Base-by-base conservation (phyloP, 2,888 invertebrate species). In the Tetragnatha montana region DNA sequence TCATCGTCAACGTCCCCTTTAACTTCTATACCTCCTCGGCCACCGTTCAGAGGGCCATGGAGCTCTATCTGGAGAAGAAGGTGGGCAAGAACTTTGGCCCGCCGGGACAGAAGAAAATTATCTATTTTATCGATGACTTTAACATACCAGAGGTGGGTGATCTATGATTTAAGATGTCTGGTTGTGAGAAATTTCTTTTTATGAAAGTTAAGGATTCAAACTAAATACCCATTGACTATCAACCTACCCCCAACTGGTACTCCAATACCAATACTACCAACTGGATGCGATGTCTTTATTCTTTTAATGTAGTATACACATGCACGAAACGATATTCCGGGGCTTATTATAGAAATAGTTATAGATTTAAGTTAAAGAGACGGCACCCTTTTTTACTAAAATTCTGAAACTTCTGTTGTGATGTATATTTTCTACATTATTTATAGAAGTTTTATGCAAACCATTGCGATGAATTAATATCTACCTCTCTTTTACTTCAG, bases 61-160 rank as follows among this genome's bases (percentile, higher is more conserved):
- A 99, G 93, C 98, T 97, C 93, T 97, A 98, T 8, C 93, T 99
- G 89, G 99, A 99, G 93, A 99, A 99, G 94, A 99, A 99, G 94
- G 98, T 98, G 12, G 98, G 97, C 8, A 95, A 98, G 91, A 98
- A 98, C 94, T 99, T 96, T 93, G 99, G 98, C 0, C 99, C 99
- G 17, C 98, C 98, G 0, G 98, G 98, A 17, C 98, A 96, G 92
- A 98, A 98, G 94, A 97, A 96, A 0, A 94, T 99, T 73, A 96
- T 99, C 91, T 99, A 98, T 93, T 99, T 99, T 93, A 96, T 99
- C 90, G 99, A 99, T 93, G 99, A 99, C 93, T 96, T 99, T 96
- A 99, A 99, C 93, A 99, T 99, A 98, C 98, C 99, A 0, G 98
- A 98, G 95, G 97, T 97, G 22, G 78, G 80, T 2, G 35, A 2